Evolutionary conservation across 2,113 vertebrate species (phyloP).

Genomic region (Mastomys coucha): DNA sequence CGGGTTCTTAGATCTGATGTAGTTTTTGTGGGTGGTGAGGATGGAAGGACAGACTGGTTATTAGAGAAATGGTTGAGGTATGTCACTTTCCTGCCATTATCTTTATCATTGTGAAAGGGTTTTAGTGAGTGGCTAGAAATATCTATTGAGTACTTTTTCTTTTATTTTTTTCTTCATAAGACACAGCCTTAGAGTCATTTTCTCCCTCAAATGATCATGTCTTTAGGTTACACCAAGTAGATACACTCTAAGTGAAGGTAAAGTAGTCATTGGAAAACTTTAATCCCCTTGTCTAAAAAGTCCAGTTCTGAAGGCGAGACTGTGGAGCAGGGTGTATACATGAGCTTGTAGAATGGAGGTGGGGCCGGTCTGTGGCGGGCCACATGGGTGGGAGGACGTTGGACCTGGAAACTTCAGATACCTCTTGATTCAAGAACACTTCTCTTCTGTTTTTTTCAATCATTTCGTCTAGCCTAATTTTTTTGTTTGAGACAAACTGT

Average conservation of each 20-base stretch:
- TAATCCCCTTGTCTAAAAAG: not conserved
- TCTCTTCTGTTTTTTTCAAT: not conserved
- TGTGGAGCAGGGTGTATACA: not conserved
- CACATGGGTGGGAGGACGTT: not conserved
- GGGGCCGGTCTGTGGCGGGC: not conserved
- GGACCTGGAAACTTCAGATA: not conserved
- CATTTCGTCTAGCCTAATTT: not conserved
- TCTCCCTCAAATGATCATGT: not conserved
- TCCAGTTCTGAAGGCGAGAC: not conserved
- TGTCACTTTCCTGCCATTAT: not conserved
- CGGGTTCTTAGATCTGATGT: constrained; percentile 7
- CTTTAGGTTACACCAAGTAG: constrained; percentile 46
- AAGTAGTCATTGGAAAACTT: not conserved
- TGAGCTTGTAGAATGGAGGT: not conserved
- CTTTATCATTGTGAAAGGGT: constrained; percentile 26
- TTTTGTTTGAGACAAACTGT: constrained; percentile 28
- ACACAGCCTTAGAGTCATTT: not conserved
- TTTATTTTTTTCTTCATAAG: constrained; percentile 12
- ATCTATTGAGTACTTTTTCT: not conserved
- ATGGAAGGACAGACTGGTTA: not conserved
- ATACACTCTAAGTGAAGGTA: not conserved
- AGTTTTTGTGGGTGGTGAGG: not conserved
- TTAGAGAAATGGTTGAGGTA: not conserved
- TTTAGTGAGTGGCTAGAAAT: not conserved
- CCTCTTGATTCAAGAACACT: not conserved